Evolutionary conservation across 2,113 vertebrate genomes (phyloP), one percentile per base, ranked within the genome.

Genomic region (Gasterosteus aculeatus): DNA sequence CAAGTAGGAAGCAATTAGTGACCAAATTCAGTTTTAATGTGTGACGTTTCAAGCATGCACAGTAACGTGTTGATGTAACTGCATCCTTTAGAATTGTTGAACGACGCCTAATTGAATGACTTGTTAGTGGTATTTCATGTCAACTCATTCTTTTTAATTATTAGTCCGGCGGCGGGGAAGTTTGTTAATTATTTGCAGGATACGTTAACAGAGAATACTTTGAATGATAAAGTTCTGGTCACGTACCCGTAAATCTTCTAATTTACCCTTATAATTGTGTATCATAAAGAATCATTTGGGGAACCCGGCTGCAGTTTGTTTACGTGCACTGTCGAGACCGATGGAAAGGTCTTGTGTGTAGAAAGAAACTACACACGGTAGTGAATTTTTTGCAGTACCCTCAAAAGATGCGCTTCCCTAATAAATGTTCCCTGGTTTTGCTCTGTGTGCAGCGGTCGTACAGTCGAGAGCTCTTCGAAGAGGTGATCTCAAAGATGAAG

Each of bases 401-500:
- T 38, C 58, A 10, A 38, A 29, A 44, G 57, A 53, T 0, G 0
- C n/a, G 44, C 8, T 22, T 61, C 44, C 2, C 1, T 49, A 16
- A 22, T 65, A 8, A 19, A 35, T 10, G 5, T 62, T 35, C 19
- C 10, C 2, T 18, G 1, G 9, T 38, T 29, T 75, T 68, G 22
- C 7, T 69, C 6, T 41, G 2, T 72, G 51, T 90, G 19, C 92
- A 99, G 98, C 95, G 98, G 73, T 99, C 98, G 41, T 99, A 99
- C 91, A 99, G 97, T 90, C 96, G 98, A 64, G 98, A 98, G 75
- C 93, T 99, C 54, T 99, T 98, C 81, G 98, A 99, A 67, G 98
- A 99, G 82, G 98, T 99, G 0, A 99, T 99, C 87, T 98, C 95
- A 3, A 99, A 99, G 93, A 98, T 99, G 98, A 96, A 94, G 65